Percentiles rank a stretch among this genome's conserved stretches.
These are phyloP conservation scores for Flabesymbios commensalis DNA, from an alignment of 2,888 invertebrate genomes.

Conservation along the genomic window DNA sequence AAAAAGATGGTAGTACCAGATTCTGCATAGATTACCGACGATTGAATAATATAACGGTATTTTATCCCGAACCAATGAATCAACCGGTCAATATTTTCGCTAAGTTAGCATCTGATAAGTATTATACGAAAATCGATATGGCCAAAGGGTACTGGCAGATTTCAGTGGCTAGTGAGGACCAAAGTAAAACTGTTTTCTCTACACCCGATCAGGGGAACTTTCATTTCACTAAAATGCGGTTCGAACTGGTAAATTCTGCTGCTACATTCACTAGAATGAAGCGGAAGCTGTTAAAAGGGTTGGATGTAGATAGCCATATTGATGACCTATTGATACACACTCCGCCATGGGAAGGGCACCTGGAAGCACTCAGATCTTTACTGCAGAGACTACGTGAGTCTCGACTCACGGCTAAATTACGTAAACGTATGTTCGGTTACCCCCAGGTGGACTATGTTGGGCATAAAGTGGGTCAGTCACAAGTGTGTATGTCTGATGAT, in stretches of 20 bases:
- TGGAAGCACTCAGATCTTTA: not conserved
- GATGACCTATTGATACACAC: not conserved
- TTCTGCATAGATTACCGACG: constrained; percentile 1
- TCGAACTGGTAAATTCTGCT: constrained; percentile 1
- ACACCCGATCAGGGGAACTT: not conserved
- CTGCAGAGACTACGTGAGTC: not conserved
- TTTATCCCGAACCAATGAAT: constrained; percentile 2
- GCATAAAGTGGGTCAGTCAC: not conserved
- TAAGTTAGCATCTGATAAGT: not conserved
- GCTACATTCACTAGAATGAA: constrained; percentile 2
- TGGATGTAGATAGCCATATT: not conserved
- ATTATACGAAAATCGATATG: not conserved
- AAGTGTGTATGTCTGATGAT: not conserved
- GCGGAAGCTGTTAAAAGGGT: not conserved
- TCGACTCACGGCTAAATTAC: not conserved
- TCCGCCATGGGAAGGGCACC: not conserved
- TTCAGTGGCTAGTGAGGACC: not conserved
- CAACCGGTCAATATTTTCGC: not conserved
- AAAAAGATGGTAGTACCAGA: not conserved
- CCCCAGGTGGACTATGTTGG: not conserved
- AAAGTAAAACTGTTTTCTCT: not conserved
- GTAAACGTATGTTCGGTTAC: not conserved
- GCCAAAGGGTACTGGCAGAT: constrained; percentile 8
- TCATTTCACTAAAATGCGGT: constrained; percentile 4
- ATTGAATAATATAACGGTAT: constrained; percentile 1